Evolutionary conservation across 2,888 invertebrate genomes (phyloP).

Genomic region (Trissoscelio sp.): DNA sequence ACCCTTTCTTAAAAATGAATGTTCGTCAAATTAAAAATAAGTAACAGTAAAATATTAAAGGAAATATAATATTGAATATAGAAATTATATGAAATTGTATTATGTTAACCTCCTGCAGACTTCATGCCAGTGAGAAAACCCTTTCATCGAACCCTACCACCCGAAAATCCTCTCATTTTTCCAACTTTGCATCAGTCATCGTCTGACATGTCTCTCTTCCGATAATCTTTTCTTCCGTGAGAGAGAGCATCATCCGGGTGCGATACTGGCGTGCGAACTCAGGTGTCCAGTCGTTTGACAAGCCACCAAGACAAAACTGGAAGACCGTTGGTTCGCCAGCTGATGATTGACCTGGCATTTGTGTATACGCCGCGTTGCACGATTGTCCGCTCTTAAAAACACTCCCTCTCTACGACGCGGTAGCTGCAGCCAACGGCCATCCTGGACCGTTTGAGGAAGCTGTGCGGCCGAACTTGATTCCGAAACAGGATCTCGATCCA

Average conservation of each 20-base stretch:
- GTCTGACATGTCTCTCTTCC: conserved; percentile 23
- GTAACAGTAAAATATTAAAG: too few species aligned
- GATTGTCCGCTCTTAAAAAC: conserved; percentile 61
- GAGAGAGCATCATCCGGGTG: conserved; percentile 43
- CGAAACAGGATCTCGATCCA: conserved; percentile 82
- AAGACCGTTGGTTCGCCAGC: conserved; percentile 72
- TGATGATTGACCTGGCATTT: conserved; percentile 64
- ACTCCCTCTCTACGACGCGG: conserved; percentile 42
- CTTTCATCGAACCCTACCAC: not conserved
- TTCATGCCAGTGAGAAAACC: not conserved
- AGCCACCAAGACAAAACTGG: conserved; percentile 73
- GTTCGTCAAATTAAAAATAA: too few species aligned
- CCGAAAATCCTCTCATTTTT: conserved; percentile 5
- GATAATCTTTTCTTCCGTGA: conserved; percentile 64
- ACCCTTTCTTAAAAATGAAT: too few species aligned
- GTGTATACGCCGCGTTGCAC: conserved; percentile 41
- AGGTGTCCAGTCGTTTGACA: conserved; percentile 72
- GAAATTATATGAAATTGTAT: too few species aligned
- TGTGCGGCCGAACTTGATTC: conserved; percentile 79
- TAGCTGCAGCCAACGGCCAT: conserved; percentile 73
- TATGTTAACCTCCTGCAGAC: too few species aligned
- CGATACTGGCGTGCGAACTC: conserved; percentile 63
- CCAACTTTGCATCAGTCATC: conserved; percentile 41
- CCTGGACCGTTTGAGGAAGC: conserved; percentile 80
- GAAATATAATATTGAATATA: too few species aligned